A percentile compares a stretch with the other conserved stretches of the same genome.
These are phyloP conservation scores for Beris morrisii DNA, from an alignment of 2,888 invertebrate species.

Conservation along the genomic window DNA sequence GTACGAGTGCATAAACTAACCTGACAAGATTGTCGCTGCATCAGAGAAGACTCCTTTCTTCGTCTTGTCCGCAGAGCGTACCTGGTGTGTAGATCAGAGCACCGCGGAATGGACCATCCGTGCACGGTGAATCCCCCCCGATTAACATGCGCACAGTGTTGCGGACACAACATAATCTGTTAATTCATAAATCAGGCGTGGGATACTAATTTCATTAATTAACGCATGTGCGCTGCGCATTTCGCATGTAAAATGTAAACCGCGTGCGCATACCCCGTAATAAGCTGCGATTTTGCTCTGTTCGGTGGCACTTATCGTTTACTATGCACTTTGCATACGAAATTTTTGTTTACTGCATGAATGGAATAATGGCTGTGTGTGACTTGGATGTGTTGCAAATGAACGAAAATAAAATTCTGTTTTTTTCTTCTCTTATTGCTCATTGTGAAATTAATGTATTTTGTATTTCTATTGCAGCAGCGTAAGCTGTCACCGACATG, in stretches of 20 bases:
- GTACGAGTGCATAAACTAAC: slow-evolving; percentile 22
- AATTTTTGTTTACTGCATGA: slow-evolving; percentile 9
- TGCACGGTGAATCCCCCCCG: background rate
- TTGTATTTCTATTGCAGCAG: slow-evolving; percentile 57
- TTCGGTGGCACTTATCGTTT: slow-evolving; percentile 27
- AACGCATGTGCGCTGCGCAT: slow-evolving; percentile 45
- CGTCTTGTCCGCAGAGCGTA: too few species aligned
- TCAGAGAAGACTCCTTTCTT: background rate
- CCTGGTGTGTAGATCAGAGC: too few species aligned
- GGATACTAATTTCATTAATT: slow-evolving; percentile 49
- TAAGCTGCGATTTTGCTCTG: background rate
- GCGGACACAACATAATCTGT: slow-evolving; percentile 39
- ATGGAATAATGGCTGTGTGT: too few species aligned
- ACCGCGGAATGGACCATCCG: background rate
- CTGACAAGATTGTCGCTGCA: slow-evolving; percentile 31
- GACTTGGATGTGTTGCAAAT: too few species aligned
- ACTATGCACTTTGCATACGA: slow-evolving; percentile 25
- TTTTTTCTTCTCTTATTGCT: background rate
- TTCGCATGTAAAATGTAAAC: slow-evolving; percentile 22
- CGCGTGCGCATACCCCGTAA: slow-evolving; percentile 36
- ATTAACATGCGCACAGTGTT: slow-evolving; percentile 37
- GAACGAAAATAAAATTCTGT: background rate
- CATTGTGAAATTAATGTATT: slow-evolving; percentile 12
- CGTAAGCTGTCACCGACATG: slow-evolving; percentile 91
- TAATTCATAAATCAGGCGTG: slow-evolving; percentile 54